Conservation (phyloP, 53 echinoderm and acorn worm species). For the Apostichopus leukothele region DNA sequence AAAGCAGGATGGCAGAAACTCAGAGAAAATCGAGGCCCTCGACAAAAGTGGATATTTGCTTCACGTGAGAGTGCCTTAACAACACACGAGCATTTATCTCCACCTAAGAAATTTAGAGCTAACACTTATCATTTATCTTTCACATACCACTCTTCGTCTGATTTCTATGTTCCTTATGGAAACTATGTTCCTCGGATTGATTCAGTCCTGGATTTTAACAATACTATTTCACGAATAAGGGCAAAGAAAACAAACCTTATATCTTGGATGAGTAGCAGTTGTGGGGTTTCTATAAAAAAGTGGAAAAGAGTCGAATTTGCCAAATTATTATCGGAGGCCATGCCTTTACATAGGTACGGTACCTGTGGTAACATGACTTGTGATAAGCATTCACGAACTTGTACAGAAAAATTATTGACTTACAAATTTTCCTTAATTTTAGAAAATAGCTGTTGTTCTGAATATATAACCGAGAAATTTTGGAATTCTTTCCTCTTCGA, state of each 20-base stretch:
- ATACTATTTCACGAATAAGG: not conserved
- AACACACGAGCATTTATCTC: not conserved
- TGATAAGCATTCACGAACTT: not conserved
- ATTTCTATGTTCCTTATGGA: constrained; percentile 31
- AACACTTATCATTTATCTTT: constrained; percentile 35
- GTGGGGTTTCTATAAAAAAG: not conserved
- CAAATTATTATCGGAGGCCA: not conserved
- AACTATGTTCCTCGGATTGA: not conserved
- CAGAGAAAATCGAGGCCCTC: constrained; percentile 2
- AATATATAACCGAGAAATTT: constrained; percentile 48
- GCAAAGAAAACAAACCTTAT: constrained; percentile 10
- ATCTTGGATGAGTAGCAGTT: constrained; percentile 41
- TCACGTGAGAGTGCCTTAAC: constrained; percentile 40
- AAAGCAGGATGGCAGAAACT: not conserved
- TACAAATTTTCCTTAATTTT: constrained; percentile 44
- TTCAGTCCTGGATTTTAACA: not conserved
- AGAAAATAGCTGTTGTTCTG: constrained; percentile 45
- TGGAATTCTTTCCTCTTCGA: constrained; percentile 23
- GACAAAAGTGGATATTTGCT: constrained; percentile 39
- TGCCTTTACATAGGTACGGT: constrained; percentile 38
- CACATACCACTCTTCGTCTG: not conserved
- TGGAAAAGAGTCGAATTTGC: constrained; percentile 25
- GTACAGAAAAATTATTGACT: not conserved
- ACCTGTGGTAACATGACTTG: constrained; percentile 42
- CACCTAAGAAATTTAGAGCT: constrained; percentile 1